phyloP scores from a whole-genome alignment of 2,888 invertebrate genomes.

The Drosophila birchii region DNA sequence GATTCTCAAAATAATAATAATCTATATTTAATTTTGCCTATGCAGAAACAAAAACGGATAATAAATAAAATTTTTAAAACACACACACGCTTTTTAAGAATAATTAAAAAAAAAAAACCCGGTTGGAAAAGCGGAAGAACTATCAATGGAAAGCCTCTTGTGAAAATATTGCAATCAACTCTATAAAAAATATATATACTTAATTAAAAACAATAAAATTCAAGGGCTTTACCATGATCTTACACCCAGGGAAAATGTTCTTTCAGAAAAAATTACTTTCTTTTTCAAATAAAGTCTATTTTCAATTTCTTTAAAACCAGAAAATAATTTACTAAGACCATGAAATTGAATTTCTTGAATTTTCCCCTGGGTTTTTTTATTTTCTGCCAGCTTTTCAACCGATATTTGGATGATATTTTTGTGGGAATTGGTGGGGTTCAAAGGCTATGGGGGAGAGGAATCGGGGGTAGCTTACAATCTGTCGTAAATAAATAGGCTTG shows the following conservation, averaged over 20 bases:
- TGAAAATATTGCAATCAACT: constrained; percentile 4
- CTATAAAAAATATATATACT: not conserved
- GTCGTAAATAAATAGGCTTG: constrained; percentile 66
- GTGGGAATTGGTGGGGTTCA: not conserved
- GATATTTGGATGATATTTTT: constrained; percentile 1
- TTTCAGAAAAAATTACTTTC: not conserved
- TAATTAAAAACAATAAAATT: constrained; percentile 3
- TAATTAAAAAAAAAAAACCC: not conserved
- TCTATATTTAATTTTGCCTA: not conserved
- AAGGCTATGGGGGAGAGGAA: not conserved
- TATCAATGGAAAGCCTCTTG: not conserved
- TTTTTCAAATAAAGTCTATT: not conserved
- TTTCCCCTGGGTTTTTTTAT: not conserved
- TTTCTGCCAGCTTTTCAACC: not conserved
- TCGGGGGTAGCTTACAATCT: constrained; percentile 9
- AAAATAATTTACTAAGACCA: not conserved
- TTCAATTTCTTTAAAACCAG: not conserved
- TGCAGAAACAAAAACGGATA: constrained; percentile 19
- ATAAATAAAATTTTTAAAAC: constrained; percentile 45
- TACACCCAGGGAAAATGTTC: not conserved
- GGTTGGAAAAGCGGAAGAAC: not conserved
- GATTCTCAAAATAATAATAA: constrained; percentile 81
- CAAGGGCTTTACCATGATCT: not conserved
- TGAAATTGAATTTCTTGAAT: not conserved
- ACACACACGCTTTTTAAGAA: constrained; percentile 24